Evolutionary conservation across 2,888 invertebrate genomes (phyloP).

Genomic region (Pseudolycoriella hygida): DNA sequence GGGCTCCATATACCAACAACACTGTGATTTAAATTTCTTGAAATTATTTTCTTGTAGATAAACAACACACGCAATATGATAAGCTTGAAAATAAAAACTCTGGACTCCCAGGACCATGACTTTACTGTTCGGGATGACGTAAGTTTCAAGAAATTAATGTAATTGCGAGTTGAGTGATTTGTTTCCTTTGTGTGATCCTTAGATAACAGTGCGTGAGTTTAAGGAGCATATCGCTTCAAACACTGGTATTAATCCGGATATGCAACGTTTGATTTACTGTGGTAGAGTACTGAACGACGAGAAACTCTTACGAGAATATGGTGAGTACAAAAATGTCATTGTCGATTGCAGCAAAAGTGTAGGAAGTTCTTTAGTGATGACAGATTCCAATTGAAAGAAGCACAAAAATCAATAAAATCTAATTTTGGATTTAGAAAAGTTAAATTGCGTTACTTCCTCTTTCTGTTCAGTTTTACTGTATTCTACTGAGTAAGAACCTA

Average conservation of each 20-base stretch:
- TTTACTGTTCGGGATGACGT: slow-evolving; percentile 74
- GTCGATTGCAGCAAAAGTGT: background rate
- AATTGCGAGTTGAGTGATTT: slow-evolving; percentile 2
- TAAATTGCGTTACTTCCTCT: too few relatives aligned
- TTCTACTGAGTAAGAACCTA: too few relatives aligned
- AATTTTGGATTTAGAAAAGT: too few relatives aligned
- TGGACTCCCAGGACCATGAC: slow-evolving; percentile 71
- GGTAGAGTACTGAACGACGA: slow-evolving; percentile 87
- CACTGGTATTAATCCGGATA: slow-evolving; percentile 60
- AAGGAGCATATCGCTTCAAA: slow-evolving; percentile 62
- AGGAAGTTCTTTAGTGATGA: too few relatives aligned
- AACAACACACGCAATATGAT: slow-evolving; percentile 28
- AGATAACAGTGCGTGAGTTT: slow-evolving; percentile 68
- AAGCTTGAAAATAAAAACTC: slow-evolving; percentile 72
- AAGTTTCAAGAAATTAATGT: slow-evolving; percentile 28
- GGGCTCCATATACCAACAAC: too few relatives aligned
- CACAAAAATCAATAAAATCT: too few relatives aligned
- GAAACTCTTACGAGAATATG: slow-evolving; percentile 67
- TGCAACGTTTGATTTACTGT: slow-evolving; percentile 83
- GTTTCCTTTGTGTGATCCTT: slow-evolving; percentile 14
- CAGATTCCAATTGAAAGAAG: too few relatives aligned
- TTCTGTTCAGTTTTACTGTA: too few relatives aligned
- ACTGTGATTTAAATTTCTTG: too few relatives aligned
- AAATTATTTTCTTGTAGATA: too few relatives aligned
- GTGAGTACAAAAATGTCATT: too few relatives aligned